A percentile compares a stretch with the other conserved stretches of the same genome.
Evolutionary conservation across 2,888 invertebrate species (phyloP).

Genomic region (Podabrus alpinus): DNA sequence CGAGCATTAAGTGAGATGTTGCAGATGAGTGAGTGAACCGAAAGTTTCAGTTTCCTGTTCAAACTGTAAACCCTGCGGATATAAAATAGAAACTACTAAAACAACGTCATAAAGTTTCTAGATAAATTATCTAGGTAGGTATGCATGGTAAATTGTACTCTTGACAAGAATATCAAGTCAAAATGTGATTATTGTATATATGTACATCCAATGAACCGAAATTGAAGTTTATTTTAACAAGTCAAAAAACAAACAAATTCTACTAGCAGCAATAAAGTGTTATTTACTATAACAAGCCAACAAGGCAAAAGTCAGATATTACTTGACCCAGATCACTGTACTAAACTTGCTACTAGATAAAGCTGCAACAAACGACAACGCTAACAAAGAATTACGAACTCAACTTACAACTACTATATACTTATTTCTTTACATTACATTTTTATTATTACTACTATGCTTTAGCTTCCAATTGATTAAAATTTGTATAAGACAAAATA

Average conservation of each 20-base stretch:
- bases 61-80: constrained; percentile 23
- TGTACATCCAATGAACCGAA: not conserved
- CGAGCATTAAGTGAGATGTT: constrained; percentile 20
- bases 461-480: not conserved
- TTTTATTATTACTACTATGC: not conserved
- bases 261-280: constrained; percentile 9
- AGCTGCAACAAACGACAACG: constrained; percentile 26
- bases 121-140: constrained; percentile 21
- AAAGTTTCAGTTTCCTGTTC: constrained; percentile 17
- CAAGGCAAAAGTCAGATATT: constrained; percentile 6
- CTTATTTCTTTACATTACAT: not conserved
- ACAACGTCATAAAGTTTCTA: constrained; percentile 22
- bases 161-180: constrained; percentile 1
- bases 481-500: not conserved
- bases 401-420: not conserved
- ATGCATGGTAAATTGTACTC: constrained; percentile 8
- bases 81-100: constrained; percentile 26
- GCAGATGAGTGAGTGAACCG: constrained; percentile 16
- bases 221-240: not conserved
- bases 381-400: constrained; percentile 30
- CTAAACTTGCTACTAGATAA: constrained; percentile 18
- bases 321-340: constrained; percentile 13
- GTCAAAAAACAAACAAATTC: not conserved
- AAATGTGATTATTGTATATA: not conserved
- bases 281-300: constrained; percentile 7